Evolutionary conservation across 1,140 invertebrate genomes (phyloP), one percentile per base, ranked within the genome.

Genomic region (Macrostomum lignano): DNA sequence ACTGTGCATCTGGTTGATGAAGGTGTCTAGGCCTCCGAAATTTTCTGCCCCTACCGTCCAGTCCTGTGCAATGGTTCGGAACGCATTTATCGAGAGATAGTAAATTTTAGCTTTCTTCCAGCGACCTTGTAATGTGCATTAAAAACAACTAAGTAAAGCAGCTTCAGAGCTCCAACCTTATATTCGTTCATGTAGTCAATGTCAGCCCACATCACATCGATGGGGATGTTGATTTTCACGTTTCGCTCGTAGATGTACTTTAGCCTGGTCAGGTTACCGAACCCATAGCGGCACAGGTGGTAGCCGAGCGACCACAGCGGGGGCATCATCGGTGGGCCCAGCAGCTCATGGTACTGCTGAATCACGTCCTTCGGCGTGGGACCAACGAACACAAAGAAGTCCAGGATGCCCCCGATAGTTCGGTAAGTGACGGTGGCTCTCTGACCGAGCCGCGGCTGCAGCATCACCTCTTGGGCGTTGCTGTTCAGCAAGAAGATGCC

Each of bases 281-380:
- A 51, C n/a, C 55, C 52, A n/a, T 41, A 57, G n/a, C 69, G 66
- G n/a, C n/a, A n/a, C n/a, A n/a, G n/a, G n/a, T n/a, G n/a, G n/a
- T n/a, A n/a, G n/a, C n/a, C n/a, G n/a, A n/a, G n/a, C 1, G 68
- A 60, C 77, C 77, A 82, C 49, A 73, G 78, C 0, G 78, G 75
- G n/a, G 76, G 75, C 59, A 82, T 63, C 44, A 67, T 67, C 2
- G 76, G 72, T 37, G 62, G 60, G 3, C 76, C 74, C 32, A 81
- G 63, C 7, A 77, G 48, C 35, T 66, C 38, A 9, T 45, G 56
- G 1, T 72, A 69, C 49, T 77, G 75, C 49, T 76, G 71, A 19
- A 62, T 51, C 1, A 72, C 55, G n/a, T 76, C 70, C 30, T 72
- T 65, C 0, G 76, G 72, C 5, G 39, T 41, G 5, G 49, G 48